These are phyloP conservation scores for Nesidiocoris tenuis DNA, from an alignment of 2,888 invertebrate genomes.

Conservation along the genomic window DNA sequence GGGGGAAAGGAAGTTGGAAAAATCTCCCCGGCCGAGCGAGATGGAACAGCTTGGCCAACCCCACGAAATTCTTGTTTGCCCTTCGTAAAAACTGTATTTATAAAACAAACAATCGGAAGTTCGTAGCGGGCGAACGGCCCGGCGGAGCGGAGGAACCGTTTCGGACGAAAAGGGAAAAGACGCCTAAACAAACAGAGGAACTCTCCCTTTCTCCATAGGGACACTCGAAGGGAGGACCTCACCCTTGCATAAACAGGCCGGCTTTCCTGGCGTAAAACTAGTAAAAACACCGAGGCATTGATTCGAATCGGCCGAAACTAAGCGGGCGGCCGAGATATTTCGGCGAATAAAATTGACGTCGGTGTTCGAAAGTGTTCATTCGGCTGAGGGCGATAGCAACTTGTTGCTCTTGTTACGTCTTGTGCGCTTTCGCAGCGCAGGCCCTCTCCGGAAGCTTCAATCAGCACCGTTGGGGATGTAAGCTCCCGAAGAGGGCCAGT, in stretches of 20 bases:
- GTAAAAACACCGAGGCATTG: too few relatives aligned
- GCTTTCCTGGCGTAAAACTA: background rate
- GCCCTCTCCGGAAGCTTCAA: too few relatives aligned
- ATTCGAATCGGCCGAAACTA: too few relatives aligned
- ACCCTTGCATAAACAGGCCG: background rate
- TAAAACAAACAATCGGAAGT: conserved; percentile 49
- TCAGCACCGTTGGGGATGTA: too few relatives aligned
- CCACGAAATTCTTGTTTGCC: conserved; percentile 46
- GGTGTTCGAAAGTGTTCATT: too few relatives aligned
- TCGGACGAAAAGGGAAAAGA: background rate
- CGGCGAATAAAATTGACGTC: too few relatives aligned
- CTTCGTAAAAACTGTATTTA: conserved; percentile 49
- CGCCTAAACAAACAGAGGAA: background rate
- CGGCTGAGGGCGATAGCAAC: too few relatives aligned
- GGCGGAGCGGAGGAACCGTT: background rate
- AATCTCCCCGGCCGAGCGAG: background rate
- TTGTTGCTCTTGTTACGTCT: too few relatives aligned
- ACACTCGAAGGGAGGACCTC: background rate
- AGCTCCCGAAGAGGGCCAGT: too few relatives aligned
- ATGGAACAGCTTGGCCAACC: background rate
- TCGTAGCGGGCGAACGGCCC: background rate
- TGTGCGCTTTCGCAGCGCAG: too few relatives aligned
- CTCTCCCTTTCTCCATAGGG: background rate
- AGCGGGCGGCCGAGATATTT: too few relatives aligned
- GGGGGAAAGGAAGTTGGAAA: too few relatives aligned